Base-by-base conservation (phyloP, 2,888 invertebrate species). In the Ennomos fuscantarius region DNA sequence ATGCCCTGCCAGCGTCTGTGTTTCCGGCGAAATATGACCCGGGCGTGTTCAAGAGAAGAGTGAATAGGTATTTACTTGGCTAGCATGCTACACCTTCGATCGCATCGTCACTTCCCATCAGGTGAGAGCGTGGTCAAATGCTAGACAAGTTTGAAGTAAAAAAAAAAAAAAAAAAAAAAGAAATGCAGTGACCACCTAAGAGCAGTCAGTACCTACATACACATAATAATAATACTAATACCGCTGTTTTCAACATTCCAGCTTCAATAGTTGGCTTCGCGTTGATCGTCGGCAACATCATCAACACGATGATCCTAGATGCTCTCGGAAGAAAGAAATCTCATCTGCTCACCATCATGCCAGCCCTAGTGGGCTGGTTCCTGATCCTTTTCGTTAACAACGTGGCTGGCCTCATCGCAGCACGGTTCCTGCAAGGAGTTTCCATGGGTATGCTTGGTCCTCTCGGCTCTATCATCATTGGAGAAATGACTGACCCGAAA, bases 211-310 rank as follows among this genome's bases (percentile, higher is more conserved):
- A 40, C 37, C 15, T 6, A n/a, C n/a, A 36, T n/a, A 36, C 1
- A 36, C 9, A 10, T 6, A 6, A n/a, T 10, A n/a, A 36, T 32
- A 35, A 3, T 24, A 31, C n/a, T 41, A 2, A 36, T 24, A 8
- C 2, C 34, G 24, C 24, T 6, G 5, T 48, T 34, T 65, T 53
- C 60, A 42, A 53, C 0, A 53, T 93, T 89, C 66, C 93, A 93
- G 95, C 94, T 0, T 93, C 94, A n/a, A 91, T 94, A 74, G 86
- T 94, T 33, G 93, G 94, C 1, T 84, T 95, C 39, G 93, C 94
- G 1, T 89, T 95, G 69, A 93, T 94, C 32, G 73, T 91, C 8
- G 94, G 94, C 0, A 94, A 94, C 73, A 74, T 94, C 59, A 79
- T 94, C 51, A 90, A 93, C 53, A 94, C 94, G 0, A 74, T 92